phyloP scores from a whole-genome alignment of 2,797 vertebrate genomes.

The Gymnothorax javanicus region DNA sequence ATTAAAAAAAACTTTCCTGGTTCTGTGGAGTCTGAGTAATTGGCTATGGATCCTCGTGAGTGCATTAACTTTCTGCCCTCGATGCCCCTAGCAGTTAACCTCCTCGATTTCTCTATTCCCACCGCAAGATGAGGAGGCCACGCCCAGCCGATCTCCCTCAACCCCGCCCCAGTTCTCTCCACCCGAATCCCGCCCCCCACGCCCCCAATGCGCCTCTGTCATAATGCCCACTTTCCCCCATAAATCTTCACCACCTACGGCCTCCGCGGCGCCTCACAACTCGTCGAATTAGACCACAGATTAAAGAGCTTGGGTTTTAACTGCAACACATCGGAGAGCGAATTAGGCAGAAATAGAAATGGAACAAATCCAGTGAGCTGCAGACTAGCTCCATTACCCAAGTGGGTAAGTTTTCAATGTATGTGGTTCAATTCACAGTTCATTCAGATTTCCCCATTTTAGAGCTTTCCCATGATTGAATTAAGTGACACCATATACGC shows the following conservation, averaged over 20 bases:
- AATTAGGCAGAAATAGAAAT: conserved; percentile 14
- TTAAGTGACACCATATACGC: neutral
- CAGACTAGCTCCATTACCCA: neutral
- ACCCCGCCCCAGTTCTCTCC: conserved; percentile 55
- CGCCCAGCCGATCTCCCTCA: conserved; percentile 68
- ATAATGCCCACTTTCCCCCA: conserved; percentile 30
- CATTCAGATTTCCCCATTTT: neutral
- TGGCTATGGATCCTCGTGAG: conserved; percentile 68
- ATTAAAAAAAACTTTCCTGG: conserved; percentile 62
- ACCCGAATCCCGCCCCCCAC: neutral
- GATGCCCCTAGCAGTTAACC: conserved; percentile 64
- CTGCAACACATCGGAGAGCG: neutral
- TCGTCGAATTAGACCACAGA: conserved; percentile 18
- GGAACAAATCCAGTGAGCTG: neutral
- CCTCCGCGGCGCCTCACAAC: conserved; percentile 29
- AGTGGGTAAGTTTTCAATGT: neutral
- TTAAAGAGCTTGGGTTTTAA: conserved; percentile 28
- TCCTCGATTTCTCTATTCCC: conserved; percentile 37
- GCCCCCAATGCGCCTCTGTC: conserved; percentile 18
- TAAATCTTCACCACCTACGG: conserved; percentile 36
- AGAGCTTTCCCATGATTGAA: neutral
- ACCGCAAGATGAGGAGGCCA: conserved; percentile 32
- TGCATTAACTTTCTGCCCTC: conserved; percentile 75
- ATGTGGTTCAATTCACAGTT: neutral
- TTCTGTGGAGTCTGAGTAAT: conserved; percentile 68